Evolutionary conservation across 2,797 vertebrate genomes (phyloP).

Genomic region (Dendrocincla tyrannina): DNA sequence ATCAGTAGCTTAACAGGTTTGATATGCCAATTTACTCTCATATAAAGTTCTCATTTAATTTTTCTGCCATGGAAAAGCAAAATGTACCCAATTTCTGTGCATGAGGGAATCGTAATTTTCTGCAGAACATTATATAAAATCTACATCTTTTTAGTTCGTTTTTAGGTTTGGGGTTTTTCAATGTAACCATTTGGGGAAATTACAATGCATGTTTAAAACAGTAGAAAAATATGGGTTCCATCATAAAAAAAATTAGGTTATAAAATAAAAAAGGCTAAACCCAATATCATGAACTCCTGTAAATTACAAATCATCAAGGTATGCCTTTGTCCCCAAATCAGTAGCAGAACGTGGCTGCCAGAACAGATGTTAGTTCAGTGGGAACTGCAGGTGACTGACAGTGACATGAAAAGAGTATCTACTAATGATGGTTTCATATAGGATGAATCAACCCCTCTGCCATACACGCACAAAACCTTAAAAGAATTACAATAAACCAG

Average conservation of each 20-base stretch:
- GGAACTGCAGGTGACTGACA: background rate
- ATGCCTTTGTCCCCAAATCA: background rate
- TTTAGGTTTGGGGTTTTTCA: no score
- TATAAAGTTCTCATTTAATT: background rate
- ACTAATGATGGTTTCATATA: background rate
- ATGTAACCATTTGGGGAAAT: background rate
- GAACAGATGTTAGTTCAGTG: background rate
- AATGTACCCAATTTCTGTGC: background rate
- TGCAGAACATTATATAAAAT: background rate
- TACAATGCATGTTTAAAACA: background rate
- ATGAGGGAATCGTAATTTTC: background rate
- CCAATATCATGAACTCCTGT: background rate
- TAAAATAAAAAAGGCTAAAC: background rate
- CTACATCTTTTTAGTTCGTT: no score
- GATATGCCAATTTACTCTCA: background rate
- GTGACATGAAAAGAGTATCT: background rate
- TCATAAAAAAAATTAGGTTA: background rate
- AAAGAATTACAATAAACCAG: background rate
- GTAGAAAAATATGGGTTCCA: background rate
- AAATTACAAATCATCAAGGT: background rate
- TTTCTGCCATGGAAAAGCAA: background rate
- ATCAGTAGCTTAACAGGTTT: background rate
- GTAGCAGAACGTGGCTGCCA: rapidly evolving
- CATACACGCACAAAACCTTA: background rate
- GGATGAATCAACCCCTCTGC: background rate